These are phyloP conservation scores for Amphibalanus amphitrite DNA, from an alignment of 1,140 invertebrate genomes.

Conservation along the genomic window DNA sequence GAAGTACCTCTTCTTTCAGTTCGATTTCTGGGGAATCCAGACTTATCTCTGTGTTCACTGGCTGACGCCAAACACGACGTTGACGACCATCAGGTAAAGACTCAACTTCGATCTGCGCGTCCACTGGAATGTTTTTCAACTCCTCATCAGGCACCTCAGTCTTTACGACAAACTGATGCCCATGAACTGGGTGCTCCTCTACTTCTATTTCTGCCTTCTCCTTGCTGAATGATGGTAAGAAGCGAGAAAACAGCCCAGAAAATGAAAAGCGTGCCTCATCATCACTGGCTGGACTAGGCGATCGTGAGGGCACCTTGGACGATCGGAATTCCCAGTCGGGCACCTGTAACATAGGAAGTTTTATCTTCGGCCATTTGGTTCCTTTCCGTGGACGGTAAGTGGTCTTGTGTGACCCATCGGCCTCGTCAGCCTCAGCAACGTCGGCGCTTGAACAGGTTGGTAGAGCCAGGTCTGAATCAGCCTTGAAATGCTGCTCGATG, in stretches of 20 bases:
- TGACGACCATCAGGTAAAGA: neutral
- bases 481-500: neutral
- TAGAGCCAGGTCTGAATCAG: neutral
- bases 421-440: neutral
- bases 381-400: neutral
- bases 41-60: neutral
- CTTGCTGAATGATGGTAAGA: neutral
- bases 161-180: neutral
- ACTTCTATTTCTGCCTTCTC: neutral
- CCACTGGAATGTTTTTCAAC: neutral
- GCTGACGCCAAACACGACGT: neutral
- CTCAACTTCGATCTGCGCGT: neutral
- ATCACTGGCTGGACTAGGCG: neutral
- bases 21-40: neutral
- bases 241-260: neutral
- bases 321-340: neutral
- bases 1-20: neutral
- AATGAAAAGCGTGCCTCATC: neutral
- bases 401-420: neutral
- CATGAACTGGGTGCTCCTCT: neutral
- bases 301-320: neutral
- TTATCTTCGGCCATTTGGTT: neutral
- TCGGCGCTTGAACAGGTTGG: neutral
- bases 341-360: neutral
- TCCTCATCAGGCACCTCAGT: neutral